Percentiles rank a stretch among this genome's conserved stretches.
These are phyloP conservation scores for Hystrix cristata DNA, from an alignment of 2,113 vertebrate genomes.

Conservation along the genomic window DNA sequence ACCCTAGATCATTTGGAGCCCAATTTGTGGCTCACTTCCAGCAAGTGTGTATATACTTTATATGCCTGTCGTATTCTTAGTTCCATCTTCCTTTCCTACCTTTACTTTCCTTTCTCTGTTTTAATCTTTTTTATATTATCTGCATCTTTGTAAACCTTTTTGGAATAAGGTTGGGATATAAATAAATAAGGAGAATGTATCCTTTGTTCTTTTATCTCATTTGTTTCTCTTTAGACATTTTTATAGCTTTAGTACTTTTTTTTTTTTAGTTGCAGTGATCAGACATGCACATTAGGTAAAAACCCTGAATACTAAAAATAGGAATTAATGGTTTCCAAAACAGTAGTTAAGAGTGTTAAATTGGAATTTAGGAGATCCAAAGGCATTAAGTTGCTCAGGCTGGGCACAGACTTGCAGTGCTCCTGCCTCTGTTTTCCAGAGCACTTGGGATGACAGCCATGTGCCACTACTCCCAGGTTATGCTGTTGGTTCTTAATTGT, in stretches of 20 bases:
- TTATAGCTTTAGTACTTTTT: conserved; percentile 36
- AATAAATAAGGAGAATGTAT: conserved; percentile 65
- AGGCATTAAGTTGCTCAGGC: background rate
- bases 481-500: background rate
- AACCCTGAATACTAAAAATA: conserved; percentile 48
- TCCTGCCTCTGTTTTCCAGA: background rate
- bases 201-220: conserved; percentile 55
- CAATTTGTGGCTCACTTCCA: conserved; percentile 21
- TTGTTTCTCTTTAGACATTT: conserved; percentile 65
- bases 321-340: conserved; percentile 59
- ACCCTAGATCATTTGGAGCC: conserved; percentile 28
- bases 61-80: too few relatives aligned
- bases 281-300: conserved; percentile 52
- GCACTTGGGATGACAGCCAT: background rate
- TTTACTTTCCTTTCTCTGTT: conserved; percentile 71
- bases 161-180: conserved; percentile 54
- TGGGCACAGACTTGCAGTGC: background rate
- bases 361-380: conserved; percentile 19
- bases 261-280: conserved; percentile 12
- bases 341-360: conserved; percentile 32
- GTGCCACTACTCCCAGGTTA: background rate
- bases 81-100: conserved; percentile 39
- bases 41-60: conserved; percentile 41
- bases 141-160: conserved; percentile 65
- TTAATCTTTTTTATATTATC: conserved; percentile 53